A percentile compares a stretch with the other conserved stretches of the same genome.
Evolutionary conservation across 2,888 invertebrate species (phyloP).

Genomic region (Caenorhabditis sp.): DNA sequence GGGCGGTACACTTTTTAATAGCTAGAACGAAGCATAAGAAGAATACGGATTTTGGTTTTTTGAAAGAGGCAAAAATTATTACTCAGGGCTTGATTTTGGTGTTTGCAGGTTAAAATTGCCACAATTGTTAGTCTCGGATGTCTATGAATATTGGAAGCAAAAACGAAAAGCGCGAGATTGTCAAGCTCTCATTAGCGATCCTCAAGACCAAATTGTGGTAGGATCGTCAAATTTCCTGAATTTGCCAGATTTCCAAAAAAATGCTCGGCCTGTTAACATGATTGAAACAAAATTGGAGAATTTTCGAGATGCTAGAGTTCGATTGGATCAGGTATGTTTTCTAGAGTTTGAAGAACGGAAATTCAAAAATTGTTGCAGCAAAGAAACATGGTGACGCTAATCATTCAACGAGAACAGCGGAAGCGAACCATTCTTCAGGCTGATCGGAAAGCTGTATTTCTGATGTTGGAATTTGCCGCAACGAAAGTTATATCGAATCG

Average conservation of each 20-base stretch:
- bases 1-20: no score
- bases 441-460: not conserved
- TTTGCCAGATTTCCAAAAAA: not conserved
- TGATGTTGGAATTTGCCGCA: not conserved
- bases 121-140: constrained; percentile 71
- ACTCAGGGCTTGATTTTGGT: no score
- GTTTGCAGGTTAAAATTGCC: constrained; percentile 78
- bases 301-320: not conserved
- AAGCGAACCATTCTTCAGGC: constrained; percentile 4
- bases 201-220: constrained; percentile 21
- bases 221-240: not conserved
- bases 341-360: no score
- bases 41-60: no score
- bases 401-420: constrained; percentile 16
- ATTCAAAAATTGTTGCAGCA: no score
- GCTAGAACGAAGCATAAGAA: no score
- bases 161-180: constrained; percentile 77
- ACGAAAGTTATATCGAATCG: not conserved
- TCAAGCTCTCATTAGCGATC: constrained; percentile 28
- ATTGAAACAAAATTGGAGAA: not conserved
- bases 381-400: constrained; percentile 10
- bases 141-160: constrained; percentile 93
- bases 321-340: constrained; percentile 5
- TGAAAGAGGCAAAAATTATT: no score
- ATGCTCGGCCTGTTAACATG: not conserved